Percentiles rank a stretch among this genome's conserved stretches.
Evolutionary conservation across 2,113 vertebrate genomes (phyloP).

Genomic region (Gopherus evgoodei): DNA sequence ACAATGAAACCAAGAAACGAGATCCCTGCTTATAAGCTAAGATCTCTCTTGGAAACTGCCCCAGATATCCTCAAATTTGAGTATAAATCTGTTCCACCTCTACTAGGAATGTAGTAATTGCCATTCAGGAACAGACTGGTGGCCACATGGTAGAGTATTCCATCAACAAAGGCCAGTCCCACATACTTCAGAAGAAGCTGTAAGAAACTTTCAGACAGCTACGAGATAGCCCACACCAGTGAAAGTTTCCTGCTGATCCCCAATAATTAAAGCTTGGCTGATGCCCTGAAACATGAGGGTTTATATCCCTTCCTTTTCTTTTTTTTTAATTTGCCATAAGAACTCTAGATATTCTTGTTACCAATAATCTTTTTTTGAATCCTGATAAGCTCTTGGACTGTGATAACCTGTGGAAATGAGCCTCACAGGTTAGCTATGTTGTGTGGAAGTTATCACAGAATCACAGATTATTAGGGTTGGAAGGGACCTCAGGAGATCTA

Average conservation of each 20-base stretch:
- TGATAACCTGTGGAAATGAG: not conserved
- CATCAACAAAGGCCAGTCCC: not conserved
- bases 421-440: not conserved
- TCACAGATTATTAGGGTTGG: too few relatives aligned
- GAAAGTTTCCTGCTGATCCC: not conserved
- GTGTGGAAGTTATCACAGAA: not conserved
- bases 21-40: not conserved
- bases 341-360: not conserved
- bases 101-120: not conserved
- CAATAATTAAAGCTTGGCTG: not conserved
- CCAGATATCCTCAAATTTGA: not conserved
- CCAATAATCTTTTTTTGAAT: not conserved
- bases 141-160: not conserved
- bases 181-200: not conserved
- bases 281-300: not conserved
- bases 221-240: not conserved
- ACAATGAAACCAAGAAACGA: not conserved
- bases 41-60: not conserved
- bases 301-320: not conserved
- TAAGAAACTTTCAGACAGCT: not conserved
- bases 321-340: not conserved
- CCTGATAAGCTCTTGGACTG: not conserved
- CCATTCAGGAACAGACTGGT: not conserved
- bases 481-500: too few relatives aligned
- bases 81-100: not conserved